A percentile compares a stretch with the other conserved stretches of the same genome.
Conservation (phyloP, 2,797 vertebrate genomes). For the Darevskia nairensis region DNA sequence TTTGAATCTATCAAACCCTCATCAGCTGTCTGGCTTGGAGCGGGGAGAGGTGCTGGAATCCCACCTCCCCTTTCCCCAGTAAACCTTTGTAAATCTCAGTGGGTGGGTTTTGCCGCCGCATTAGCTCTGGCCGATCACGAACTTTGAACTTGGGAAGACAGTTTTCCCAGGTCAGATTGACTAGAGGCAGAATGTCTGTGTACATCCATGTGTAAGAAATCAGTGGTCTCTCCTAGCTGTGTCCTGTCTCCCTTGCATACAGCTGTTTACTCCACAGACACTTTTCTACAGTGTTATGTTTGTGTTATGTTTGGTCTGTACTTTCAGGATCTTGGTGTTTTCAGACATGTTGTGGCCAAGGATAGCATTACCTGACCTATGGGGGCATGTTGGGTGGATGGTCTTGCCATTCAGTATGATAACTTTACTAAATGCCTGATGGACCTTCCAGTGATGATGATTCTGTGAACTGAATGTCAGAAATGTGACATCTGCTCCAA, state of each 20-base stretch:
- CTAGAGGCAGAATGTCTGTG: neutral
- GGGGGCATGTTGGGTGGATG: neutral
- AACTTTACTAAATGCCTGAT: neutral
- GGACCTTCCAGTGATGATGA: neutral
- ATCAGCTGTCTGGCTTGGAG: neutral
- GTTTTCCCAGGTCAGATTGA: neutral
- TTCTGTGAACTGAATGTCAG: constrained; percentile 2
- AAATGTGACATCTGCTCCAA: neutral
- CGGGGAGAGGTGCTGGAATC: neutral
- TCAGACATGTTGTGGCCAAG: neutral
- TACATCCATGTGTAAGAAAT: neutral
- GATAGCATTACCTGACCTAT: neutral
- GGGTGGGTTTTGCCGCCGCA: neutral
- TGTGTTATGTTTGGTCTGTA: too few species aligned
- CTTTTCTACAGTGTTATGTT: neutral
- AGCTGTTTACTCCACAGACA: neutral
- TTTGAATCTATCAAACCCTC: neutral
- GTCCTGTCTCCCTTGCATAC: neutral
- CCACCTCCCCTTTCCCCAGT: neutral
- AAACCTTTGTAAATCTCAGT: neutral
- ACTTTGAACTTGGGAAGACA: neutral
- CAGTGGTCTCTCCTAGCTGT: neutral
- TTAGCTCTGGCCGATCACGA: neutral
- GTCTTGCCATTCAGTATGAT: neutral
- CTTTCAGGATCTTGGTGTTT: too few species aligned